A percentile compares a stretch with the other conserved stretches of the same genome.
Conservation (phyloP, 2,113 vertebrate genomes). For the Argyrosomus japonicus region DNA sequence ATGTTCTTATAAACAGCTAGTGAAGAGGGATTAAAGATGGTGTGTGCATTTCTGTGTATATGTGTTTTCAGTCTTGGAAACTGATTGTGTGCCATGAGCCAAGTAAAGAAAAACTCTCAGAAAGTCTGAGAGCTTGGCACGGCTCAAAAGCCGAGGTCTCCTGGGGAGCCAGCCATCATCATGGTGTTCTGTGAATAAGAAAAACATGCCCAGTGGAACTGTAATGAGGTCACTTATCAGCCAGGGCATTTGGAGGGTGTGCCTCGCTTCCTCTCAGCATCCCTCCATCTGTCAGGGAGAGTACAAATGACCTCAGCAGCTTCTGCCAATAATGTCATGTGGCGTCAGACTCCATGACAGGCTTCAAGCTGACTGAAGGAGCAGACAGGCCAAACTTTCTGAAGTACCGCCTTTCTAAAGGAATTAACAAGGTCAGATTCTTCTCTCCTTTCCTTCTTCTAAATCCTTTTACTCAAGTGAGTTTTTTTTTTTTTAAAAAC, state of each 20-base stretch:
- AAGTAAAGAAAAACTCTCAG: constrained; percentile 53
- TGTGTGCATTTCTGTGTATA: not conserved
- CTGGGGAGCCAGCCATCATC: constrained; percentile 53
- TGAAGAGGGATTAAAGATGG: not conserved
- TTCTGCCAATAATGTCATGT: constrained; percentile 52
- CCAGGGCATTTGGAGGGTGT: constrained; percentile 62
- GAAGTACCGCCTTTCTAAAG: not conserved
- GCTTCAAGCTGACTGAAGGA: constrained; percentile 37
- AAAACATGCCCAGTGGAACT: constrained; percentile 57
- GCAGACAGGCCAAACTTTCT: constrained; percentile 30
- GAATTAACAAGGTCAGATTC: constrained; percentile 4
- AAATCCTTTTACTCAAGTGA: not conserved
- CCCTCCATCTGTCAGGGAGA: constrained; percentile 66
- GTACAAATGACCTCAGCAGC: constrained; percentile 53
- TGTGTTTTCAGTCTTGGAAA: constrained; percentile 40
- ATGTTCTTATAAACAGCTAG: constrained; percentile 11
- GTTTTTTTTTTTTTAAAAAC: not conserved
- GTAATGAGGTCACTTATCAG: constrained; percentile 76
- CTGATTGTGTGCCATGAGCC: constrained; percentile 21
- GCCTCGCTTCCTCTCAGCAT: constrained; percentile 65
- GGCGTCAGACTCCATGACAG: constrained; percentile 48
- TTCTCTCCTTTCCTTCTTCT: not conserved
- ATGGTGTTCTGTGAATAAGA: constrained; percentile 55
- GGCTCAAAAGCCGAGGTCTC: constrained; percentile 35
- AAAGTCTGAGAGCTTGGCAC: constrained; percentile 55